Evolutionary conservation across 2,797 vertebrate genomes (phyloP), one percentile per base, ranked within the genome.

Genomic region (Buceros bicornis): DNA sequence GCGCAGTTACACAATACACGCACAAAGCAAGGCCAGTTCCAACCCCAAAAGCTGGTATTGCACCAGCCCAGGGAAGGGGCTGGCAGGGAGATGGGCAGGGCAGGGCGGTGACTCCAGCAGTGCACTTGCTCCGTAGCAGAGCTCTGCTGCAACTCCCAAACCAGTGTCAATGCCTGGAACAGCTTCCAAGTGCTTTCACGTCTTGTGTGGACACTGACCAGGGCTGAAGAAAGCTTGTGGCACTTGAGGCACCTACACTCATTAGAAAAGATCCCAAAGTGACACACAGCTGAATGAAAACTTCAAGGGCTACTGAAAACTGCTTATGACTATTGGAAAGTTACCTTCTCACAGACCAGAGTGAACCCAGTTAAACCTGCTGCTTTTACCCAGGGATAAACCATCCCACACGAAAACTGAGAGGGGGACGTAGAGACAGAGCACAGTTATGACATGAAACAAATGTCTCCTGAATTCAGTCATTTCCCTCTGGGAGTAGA

Each of bases 401-500:
- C 48, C 71, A 33, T 3, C 50, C 18, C 79, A 60, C 8, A 5
- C 45, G 85, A 61, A 72, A 76, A 58, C 1, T 2, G 26, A 58
- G 47, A 5, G 54, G 20, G 62, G 81, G 54, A 40, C 28, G 51
- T 40, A 43, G 0, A 92, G 84, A 88, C 81, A 87, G 85, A 91
- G 51, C 88, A 80, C 70, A 94, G 61, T 21, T 81, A 62, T 18
- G 73, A 88, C 90, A 84, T 12, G 56, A 90, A 93, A 86, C 58
- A 91, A 95, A 95, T 56, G 85, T 90, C 93, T 94, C 81, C 80
- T 61, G 77, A 90, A 89, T 84, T 94, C 73, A 93, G 93, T 89
- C 91, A 94, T 96, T 95, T 91, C 89, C 94, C 89, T 84, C 33
- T 18, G 80, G 77, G 89, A 91, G n/a, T 16, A 93, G 81, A 94